phyloP scores from a whole-genome alignment of 1,140 invertebrate species.

The Diprion similis region DNA sequence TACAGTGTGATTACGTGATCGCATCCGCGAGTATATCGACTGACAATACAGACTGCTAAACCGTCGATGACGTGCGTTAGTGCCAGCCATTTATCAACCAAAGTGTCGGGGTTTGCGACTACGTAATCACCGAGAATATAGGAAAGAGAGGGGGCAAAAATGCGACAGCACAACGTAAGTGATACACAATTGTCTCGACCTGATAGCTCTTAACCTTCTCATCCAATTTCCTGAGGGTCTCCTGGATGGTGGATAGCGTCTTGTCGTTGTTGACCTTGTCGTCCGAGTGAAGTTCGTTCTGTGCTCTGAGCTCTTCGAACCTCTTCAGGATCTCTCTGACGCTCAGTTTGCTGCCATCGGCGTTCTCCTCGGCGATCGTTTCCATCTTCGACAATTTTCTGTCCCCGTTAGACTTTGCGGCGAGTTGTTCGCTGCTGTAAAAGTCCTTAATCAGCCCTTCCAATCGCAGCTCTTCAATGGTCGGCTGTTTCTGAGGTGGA shows the following conservation, averaged over 20 bases:
- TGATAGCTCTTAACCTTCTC: slow-evolving; percentile 61
- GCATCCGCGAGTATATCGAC: neutral
- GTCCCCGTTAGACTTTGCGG: slow-evolving; percentile 35
- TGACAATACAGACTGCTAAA: neutral
- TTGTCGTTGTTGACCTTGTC: slow-evolving; percentile 58
- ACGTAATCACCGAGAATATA: too few relatives aligned
- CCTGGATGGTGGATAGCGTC: slow-evolving; percentile 57
- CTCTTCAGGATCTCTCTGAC: slow-evolving; percentile 80
- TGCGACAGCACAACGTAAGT: too few relatives aligned
- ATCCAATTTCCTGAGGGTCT: slow-evolving; percentile 59
- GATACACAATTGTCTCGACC: slow-evolving; percentile 33
- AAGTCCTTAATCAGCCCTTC: slow-evolving; percentile 53
- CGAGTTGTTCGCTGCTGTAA: slow-evolving; percentile 48
- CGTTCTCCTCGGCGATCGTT: slow-evolving; percentile 79
- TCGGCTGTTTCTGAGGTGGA: slow-evolving; percentile 22
- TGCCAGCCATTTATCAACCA: too few relatives aligned
- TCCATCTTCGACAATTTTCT: slow-evolving; percentile 68
- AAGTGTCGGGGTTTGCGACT: too few relatives aligned
- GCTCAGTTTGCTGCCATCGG: slow-evolving; percentile 74
- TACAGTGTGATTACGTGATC: neutral
- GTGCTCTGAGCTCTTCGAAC: slow-evolving; percentile 74
- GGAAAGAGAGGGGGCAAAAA: too few relatives aligned
- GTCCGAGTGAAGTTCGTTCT: slow-evolving; percentile 37
- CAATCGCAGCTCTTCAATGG: slow-evolving; percentile 40
- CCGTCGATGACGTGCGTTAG: neutral